Conservation (phyloP, 2,888 invertebrate species). For the Lasioglossum leucozonium region DNA sequence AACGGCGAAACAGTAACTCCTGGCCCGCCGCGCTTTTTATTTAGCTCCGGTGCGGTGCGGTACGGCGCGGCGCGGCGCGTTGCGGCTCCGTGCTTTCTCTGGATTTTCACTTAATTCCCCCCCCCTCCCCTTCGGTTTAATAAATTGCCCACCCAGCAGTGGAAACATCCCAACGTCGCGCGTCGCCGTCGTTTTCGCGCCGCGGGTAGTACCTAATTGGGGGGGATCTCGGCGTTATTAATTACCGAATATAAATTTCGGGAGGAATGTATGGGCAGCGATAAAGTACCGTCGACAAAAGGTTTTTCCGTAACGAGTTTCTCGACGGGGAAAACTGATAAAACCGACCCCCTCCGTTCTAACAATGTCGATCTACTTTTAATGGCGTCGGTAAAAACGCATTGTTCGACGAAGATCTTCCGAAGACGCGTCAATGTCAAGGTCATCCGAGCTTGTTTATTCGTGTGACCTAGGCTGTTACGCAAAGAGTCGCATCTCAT, state of each 20-base stretch:
- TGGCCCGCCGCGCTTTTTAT: conserved; percentile 22
- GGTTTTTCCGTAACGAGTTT: background rate
- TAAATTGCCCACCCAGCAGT: background rate
- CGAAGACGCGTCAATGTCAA: background rate
- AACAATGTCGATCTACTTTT: background rate
- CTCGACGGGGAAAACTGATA: background rate
- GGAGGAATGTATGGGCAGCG: background rate
- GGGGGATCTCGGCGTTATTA: conserved; percentile 1
- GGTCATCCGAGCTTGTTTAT: too few species aligned
- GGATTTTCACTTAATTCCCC: conserved; percentile 10
- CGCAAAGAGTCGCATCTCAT: too few species aligned
- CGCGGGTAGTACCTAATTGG: background rate
- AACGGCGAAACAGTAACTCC: conserved; percentile 30
- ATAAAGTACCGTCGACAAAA: conserved; percentile 1
- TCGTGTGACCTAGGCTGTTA: too few species aligned
- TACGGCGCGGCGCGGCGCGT: too few species aligned
- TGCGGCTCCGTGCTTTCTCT: background rate
- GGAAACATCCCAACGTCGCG: background rate
- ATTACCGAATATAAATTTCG: background rate
- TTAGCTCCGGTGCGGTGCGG: background rate
- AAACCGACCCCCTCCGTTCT: background rate
- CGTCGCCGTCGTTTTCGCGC: background rate
- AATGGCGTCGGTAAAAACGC: background rate
- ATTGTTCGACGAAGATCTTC: background rate
- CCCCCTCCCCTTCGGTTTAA: conserved; percentile 5